Percentiles rank a stretch among this genome's conserved stretches.
Conservation (phyloP, 2,888 invertebrate genomes). For the Ashinkailepas kermadecensis region DNA sequence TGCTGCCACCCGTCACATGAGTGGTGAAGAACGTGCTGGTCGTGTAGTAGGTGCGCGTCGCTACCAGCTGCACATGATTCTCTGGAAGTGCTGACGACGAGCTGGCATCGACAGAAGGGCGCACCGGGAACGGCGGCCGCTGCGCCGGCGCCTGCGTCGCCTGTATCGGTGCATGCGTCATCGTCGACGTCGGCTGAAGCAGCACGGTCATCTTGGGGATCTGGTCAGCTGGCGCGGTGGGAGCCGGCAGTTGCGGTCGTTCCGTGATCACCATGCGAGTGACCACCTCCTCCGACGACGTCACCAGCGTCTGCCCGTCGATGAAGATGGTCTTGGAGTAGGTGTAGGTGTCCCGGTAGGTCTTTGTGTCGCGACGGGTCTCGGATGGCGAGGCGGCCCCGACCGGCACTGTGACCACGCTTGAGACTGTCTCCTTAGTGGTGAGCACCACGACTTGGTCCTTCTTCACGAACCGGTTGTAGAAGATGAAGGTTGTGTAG, state of each 20-base stretch:
- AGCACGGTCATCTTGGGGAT: too few relatives aligned
- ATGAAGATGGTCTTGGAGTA: constrained; percentile 51
- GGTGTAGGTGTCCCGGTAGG: constrained; percentile 56
- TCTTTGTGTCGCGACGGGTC: constrained; percentile 34
- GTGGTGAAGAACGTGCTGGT: constrained; percentile 34
- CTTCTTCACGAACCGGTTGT: constrained; percentile 30
- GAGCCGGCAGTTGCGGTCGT: background rate
- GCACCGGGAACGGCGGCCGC: background rate
- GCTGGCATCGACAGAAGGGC: background rate
- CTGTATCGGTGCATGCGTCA: background rate
- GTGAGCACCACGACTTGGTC: constrained; percentile 44
- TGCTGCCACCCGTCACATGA: constrained; percentile 25
- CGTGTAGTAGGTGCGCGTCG: constrained; percentile 33
- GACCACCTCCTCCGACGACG: background rate
- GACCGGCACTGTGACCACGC: constrained; percentile 37
- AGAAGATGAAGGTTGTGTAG: constrained; percentile 34
- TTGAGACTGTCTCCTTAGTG: constrained; percentile 58
- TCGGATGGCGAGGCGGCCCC: constrained; percentile 36
- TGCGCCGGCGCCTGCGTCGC: background rate
- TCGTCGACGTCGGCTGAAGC: too few relatives aligned
- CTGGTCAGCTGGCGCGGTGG: too few relatives aligned
- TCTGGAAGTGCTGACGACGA: background rate
- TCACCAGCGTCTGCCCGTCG: background rate
- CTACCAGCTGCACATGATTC: background rate
- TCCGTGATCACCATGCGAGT: constrained; percentile 9